Conservation (phyloP, 2,888 invertebrate species). For the Caenorhabditis zanzibari region DNA sequence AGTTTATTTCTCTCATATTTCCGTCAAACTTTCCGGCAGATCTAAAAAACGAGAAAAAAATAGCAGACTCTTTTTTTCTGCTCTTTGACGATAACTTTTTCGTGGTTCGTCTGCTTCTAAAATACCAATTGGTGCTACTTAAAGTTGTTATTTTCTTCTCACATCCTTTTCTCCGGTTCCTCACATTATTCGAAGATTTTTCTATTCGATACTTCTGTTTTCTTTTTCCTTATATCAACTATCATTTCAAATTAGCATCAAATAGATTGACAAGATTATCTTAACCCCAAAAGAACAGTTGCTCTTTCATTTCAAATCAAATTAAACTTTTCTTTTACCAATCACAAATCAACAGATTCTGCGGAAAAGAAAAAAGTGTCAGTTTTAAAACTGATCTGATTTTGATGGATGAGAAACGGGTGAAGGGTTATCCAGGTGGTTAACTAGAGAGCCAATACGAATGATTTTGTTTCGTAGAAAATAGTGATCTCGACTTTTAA, state of each 20-base stretch:
- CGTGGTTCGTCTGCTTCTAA: neutral
- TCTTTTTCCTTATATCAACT: neutral
- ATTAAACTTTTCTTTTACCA: slow-evolving; percentile 12
- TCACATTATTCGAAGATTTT: neutral
- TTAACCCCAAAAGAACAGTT: slow-evolving; percentile 40
- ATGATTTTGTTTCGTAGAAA: slow-evolving; percentile 22
- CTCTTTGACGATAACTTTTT: neutral
- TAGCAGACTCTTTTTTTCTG: neutral
- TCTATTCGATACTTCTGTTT: slow-evolving; percentile 8
- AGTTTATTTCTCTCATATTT: slow-evolving; percentile 49
- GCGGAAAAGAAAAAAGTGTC: slow-evolving; percentile 35
- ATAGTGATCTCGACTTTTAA: neutral
- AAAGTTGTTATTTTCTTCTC: slow-evolving; percentile 15
- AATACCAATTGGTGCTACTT: slow-evolving; percentile 12
- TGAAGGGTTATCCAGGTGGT: slow-evolving; percentile 1
- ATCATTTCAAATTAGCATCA: slow-evolving; percentile 31
- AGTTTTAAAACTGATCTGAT: slow-evolving; percentile 41
- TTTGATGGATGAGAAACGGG: slow-evolving; percentile 37
- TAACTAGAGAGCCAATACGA: neutral
- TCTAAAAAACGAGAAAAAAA: slow-evolving; percentile 6
- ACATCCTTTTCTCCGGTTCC: too few relatives aligned
- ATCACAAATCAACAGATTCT: slow-evolving; percentile 26
- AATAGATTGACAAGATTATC: slow-evolving; percentile 6
- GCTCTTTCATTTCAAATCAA: slow-evolving; percentile 38
- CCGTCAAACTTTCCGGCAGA: slow-evolving; percentile 48